Conservation (phyloP, 2,888 invertebrate genomes). For the Troides aeacus region DNA sequence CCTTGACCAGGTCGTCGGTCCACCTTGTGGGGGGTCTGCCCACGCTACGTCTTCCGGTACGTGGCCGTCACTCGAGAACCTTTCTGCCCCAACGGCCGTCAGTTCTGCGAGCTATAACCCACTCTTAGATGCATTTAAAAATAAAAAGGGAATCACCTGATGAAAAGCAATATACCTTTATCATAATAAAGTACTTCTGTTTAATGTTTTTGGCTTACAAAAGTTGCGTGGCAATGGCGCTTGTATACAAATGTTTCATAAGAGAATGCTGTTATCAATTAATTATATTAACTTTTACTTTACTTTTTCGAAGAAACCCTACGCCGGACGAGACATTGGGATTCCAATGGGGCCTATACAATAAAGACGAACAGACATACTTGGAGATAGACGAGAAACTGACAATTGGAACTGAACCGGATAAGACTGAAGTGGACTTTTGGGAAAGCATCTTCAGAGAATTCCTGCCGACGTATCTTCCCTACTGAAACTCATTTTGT, state of each 20-base stretch:
- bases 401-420: constrained; percentile 33
- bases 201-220: too few species aligned
- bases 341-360: constrained; percentile 55
- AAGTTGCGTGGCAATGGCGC: too few species aligned
- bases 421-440: constrained; percentile 42
- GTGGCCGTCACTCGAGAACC: too few species aligned
- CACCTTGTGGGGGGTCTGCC: too few species aligned
- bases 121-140: too few species aligned
- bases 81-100: too few species aligned
- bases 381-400: constrained; percentile 46
- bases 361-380: constrained; percentile 39
- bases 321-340: constrained; percentile 46
- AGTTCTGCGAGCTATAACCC: too few species aligned
- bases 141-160: too few species aligned
- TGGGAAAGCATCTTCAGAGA: constrained; percentile 44
- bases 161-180: too few species aligned
- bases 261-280: not conserved
- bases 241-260: not conserved
- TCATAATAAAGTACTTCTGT: too few species aligned
- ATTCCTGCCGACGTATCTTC: constrained; percentile 32
- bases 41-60: too few species aligned
- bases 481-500: constrained; percentile 9
- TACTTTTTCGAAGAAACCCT: constrained; percentile 51
- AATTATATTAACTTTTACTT: not conserved
- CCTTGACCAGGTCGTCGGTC: too few species aligned